phyloP scores from a whole-genome alignment of 1,140 invertebrate genomes.

The Camponotus pennsylvanicus region DNA sequence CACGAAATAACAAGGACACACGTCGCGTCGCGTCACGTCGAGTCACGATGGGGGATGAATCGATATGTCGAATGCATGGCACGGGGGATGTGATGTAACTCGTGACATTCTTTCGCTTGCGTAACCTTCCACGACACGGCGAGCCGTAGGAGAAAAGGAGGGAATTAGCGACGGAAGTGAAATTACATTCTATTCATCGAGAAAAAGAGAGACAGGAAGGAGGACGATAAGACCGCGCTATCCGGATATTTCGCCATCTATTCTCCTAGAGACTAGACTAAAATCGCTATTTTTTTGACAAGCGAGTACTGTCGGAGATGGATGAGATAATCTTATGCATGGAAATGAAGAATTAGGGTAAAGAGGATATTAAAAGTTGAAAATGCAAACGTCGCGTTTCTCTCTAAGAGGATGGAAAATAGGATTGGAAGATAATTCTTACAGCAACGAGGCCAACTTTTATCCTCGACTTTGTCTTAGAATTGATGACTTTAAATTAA shows the following conservation, averaged over 20 bases:
- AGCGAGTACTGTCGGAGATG: neutral
- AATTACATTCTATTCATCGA: conserved; percentile 11
- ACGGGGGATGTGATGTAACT: conserved; percentile 40
- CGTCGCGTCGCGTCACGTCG: conserved; percentile 10
- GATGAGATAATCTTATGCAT: conserved; percentile 31
- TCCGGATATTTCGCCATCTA: neutral
- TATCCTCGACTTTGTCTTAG: neutral
- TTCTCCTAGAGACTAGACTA: neutral
- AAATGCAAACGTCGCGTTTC: conserved; percentile 18
- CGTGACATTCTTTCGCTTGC: conserved; percentile 66
- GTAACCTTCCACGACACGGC: conserved; percentile 51
- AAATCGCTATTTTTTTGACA: conserved; percentile 5
- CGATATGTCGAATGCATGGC: conserved; percentile 64
- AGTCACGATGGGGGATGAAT: conserved; percentile 37
- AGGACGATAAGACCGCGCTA: no score
- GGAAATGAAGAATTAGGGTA: conserved; percentile 4
- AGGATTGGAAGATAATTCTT: neutral
- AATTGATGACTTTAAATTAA: neutral
- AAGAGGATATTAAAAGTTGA: conserved; percentile 38
- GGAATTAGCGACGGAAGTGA: conserved; percentile 15
- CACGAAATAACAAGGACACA: conserved; percentile 59
- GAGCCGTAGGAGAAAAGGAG: neutral
- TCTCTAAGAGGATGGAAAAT: neutral
- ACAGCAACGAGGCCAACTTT: neutral
- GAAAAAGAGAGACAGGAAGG: neutral